These are phyloP conservation scores for Panthera tigris DNA, from an alignment of 2,113 vertebrate genomes.

Conservation along the genomic window DNA sequence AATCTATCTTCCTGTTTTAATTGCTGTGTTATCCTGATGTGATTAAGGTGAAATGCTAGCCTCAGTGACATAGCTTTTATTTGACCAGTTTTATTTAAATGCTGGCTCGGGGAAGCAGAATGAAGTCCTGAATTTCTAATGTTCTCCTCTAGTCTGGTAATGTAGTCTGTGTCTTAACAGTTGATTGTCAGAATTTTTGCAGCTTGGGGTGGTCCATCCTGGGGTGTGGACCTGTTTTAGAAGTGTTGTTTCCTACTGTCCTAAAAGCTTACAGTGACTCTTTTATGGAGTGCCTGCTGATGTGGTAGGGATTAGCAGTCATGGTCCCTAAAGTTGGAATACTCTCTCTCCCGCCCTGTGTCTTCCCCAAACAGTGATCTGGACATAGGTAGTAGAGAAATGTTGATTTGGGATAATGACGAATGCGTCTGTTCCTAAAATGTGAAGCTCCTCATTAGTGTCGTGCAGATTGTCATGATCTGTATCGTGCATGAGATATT, in stretches of 20 bases:
- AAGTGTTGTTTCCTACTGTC: neutral
- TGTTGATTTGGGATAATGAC: neutral
- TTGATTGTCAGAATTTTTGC: neutral
- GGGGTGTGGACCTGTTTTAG: neutral
- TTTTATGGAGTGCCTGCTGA: neutral
- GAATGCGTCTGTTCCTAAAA: neutral
- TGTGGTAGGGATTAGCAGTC: too few species aligned
- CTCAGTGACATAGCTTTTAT: neutral
- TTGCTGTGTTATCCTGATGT: neutral
- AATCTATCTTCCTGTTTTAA: neutral
- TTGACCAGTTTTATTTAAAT: neutral
- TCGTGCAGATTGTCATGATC: neutral
- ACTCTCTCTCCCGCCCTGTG: neutral
- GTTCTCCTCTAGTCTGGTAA: neutral
- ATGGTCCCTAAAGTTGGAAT: neutral
- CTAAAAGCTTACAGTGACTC: neutral
- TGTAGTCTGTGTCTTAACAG: neutral
- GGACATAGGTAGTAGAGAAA: neutral
- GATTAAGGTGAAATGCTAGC: neutral
- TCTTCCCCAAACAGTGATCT: neutral
- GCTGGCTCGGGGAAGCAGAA: neutral
- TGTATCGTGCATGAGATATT: neutral
- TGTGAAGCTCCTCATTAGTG: neutral
- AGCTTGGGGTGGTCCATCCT: neutral
- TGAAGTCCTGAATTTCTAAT: neutral